phyloP scores from a whole-genome alignment of 2,113 vertebrate genomes.

The Sander vitreus region DNA sequence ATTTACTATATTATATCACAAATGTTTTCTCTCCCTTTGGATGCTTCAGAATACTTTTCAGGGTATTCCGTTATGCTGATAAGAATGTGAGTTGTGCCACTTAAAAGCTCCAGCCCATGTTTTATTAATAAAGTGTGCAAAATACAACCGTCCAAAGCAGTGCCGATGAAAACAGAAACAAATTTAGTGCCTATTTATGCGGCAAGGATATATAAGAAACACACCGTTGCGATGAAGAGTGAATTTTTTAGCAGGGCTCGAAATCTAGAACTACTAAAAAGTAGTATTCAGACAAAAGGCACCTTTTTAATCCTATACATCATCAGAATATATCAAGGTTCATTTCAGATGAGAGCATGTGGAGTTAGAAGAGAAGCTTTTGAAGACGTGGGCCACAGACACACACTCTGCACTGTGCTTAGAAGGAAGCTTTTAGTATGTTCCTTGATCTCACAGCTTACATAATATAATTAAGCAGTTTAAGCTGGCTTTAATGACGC shows the following conservation, averaged over 20 bases:
- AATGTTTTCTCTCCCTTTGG: slow-evolving; percentile 31
- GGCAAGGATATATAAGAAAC: slow-evolving; percentile 20
- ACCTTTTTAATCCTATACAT: slow-evolving; percentile 16
- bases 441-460: slow-evolving; percentile 81
- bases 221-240: background rate
- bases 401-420: slow-evolving; percentile 17
- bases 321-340: slow-evolving; percentile 28
- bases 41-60: slow-evolving; percentile 17
- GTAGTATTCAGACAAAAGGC: slow-evolving; percentile 11
- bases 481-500: slow-evolving; percentile 77
- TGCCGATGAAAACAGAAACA: slow-evolving; percentile 9
- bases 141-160: slow-evolving; percentile 32
- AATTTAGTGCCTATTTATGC: slow-evolving; percentile 40
- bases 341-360: slow-evolving; percentile 16
- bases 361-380: slow-evolving; percentile 37
- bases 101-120: slow-evolving; percentile 51
- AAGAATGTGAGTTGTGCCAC: slow-evolving; percentile 52
- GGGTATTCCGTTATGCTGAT: slow-evolving; percentile 40
- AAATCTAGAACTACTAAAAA: slow-evolving; percentile 22
- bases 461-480: slow-evolving; percentile 84
- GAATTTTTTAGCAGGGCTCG: background rate
- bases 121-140: slow-evolving; percentile 53
- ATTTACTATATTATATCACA: slow-evolving; percentile 4
- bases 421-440: slow-evolving; percentile 67
- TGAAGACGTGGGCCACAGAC: slow-evolving; percentile 37